Percentiles rank a stretch among this genome's conserved stretches.
phyloP scores from a whole-genome alignment of 2,888 invertebrate genomes.

The Troides oblongomaculatus region DNA sequence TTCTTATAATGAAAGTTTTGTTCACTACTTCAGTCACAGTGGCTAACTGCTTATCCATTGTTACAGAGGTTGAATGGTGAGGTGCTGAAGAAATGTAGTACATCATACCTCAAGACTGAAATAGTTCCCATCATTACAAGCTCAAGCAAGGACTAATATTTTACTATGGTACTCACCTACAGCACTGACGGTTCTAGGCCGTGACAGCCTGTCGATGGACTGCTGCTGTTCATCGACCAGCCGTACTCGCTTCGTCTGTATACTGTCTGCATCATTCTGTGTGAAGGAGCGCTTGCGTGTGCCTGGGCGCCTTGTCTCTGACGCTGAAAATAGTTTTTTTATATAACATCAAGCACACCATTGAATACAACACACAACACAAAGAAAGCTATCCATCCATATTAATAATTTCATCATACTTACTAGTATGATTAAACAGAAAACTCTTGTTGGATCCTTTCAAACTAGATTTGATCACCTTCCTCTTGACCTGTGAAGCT shows the following conservation, averaged over 20 bases:
- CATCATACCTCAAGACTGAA: too few species aligned
- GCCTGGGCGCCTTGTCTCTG: slow-evolving; percentile 34
- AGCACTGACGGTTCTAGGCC: slow-evolving; percentile 58
- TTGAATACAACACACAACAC: too few species aligned
- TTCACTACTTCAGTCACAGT: too few species aligned
- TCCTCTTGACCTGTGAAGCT: slow-evolving; percentile 52
- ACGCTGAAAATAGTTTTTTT: slow-evolving; percentile 35
- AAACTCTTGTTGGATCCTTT: slow-evolving; percentile 76
- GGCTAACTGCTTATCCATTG: too few species aligned
- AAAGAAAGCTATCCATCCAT: background rate
- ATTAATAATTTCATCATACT: slow-evolving; percentile 36
- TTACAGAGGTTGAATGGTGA: too few species aligned
- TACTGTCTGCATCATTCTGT: slow-evolving; percentile 51
- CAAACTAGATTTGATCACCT: slow-evolving; percentile 70
- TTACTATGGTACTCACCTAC: slow-evolving; percentile 41
- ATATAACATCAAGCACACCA: too few species aligned
- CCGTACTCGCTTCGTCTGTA: slow-evolving; percentile 53
- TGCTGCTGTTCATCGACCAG: slow-evolving; percentile 50
- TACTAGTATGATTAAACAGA: slow-evolving; percentile 62
- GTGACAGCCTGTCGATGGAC: slow-evolving; percentile 58
- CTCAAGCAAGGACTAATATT: too few species aligned
- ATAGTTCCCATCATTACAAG: too few species aligned
- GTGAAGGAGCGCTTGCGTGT: slow-evolving; percentile 68
- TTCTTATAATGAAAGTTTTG: too few species aligned
- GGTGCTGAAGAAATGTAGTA: too few species aligned